Conservation (phyloP, 2,888 invertebrate species). For the Caradrina clavipalpis region DNA sequence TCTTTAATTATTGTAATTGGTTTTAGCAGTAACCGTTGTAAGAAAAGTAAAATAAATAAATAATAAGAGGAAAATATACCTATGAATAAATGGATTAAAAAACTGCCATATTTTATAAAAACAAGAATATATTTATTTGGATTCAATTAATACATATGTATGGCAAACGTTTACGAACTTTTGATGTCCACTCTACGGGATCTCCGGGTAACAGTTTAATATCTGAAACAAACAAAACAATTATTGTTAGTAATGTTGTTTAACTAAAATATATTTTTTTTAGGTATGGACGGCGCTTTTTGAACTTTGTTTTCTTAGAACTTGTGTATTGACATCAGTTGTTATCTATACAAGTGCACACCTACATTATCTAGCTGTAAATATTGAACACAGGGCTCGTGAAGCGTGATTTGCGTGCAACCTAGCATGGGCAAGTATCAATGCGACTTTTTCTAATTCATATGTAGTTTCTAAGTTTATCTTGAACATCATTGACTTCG, state of each 20-base stretch:
- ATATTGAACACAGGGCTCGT: not conserved
- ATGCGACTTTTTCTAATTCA: no score
- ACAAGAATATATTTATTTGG: constrained; percentile 43
- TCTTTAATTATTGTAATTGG: no score
- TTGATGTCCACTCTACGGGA: constrained; percentile 55
- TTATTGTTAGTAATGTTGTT: constrained; percentile 4
- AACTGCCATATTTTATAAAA: constrained; percentile 17
- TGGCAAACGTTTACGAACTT: constrained; percentile 70
- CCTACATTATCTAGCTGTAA: not conserved
- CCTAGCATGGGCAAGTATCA: no score
- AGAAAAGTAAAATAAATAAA: constrained; percentile 14
- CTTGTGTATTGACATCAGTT: not conserved
- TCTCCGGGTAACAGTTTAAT: constrained; percentile 59
- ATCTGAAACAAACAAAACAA: constrained; percentile 73
- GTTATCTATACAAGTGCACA: not conserved
- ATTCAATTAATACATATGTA: constrained; percentile 57
- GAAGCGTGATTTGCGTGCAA: not conserved
- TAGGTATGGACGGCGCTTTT: no score
- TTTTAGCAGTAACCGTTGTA: no score
- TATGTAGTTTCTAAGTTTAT: no score
- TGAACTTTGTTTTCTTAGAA: no score
- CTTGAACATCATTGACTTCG: no score
- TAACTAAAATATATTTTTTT: no score
- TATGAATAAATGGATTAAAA: constrained; percentile 20
- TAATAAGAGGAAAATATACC: not conserved